Conservation (phyloP, 2,797 vertebrate species). For the Enteromius trimaculatus region DNA sequence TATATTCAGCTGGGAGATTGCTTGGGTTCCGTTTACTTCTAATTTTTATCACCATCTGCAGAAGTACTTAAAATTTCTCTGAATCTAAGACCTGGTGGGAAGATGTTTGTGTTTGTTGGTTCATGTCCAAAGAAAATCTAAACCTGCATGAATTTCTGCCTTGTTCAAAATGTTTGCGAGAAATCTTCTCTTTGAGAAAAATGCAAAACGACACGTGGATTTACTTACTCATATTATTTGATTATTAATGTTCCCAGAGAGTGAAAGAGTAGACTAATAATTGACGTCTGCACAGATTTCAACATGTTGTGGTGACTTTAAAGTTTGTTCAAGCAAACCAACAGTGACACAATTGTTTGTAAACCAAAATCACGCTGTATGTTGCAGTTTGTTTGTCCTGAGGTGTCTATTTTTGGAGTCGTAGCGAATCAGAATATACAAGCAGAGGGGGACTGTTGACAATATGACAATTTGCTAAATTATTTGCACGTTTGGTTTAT, state of each 20-base stretch:
- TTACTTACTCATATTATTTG: background rate
- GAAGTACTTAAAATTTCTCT: constrained; percentile 61
- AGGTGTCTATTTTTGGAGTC: constrained; percentile 11
- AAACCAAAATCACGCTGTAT: constrained; percentile 2
- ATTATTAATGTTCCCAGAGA: background rate
- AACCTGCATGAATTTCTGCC: constrained; percentile 11
- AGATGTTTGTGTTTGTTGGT: constrained; percentile 61
- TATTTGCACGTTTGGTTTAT: constrained; percentile 39
- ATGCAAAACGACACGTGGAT: background rate
- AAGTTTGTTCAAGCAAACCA: constrained; percentile 18
- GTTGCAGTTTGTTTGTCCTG: constrained; percentile 22
- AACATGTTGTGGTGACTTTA: constrained; percentile 4
- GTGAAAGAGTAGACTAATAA: background rate
- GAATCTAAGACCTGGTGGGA: constrained; percentile 56
- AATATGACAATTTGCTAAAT: background rate
- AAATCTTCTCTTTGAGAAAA: background rate
- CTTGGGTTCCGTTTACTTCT: constrained; percentile 49
- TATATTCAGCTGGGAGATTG: constrained; percentile 37
- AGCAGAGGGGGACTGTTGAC: constrained; percentile 7
- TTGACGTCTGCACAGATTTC: background rate
- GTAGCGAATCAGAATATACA: constrained; percentile 10
- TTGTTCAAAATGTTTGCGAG: constrained; percentile 5
- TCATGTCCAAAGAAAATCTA: constrained; percentile 54
- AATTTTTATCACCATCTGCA: constrained; percentile 65
- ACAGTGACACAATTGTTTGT: constrained; percentile 34